Base-by-base conservation (phyloP, 2,888 invertebrate genomes). In the Habrosyne pyritoides region DNA sequence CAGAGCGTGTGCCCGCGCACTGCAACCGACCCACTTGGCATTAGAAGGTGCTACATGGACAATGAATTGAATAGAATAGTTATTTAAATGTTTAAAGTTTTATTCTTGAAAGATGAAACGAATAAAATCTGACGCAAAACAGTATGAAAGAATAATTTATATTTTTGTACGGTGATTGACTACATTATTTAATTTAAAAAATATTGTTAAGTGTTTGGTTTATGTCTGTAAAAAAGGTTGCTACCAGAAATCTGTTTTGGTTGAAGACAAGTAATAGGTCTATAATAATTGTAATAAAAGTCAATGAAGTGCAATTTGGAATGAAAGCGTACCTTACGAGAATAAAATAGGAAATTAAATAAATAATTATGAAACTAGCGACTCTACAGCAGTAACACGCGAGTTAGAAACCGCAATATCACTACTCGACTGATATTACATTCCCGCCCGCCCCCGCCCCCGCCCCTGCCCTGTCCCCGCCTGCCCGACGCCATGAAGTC, bases 371-470 rank as follows among this genome's bases (percentile, higher is more conserved):
- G 64, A 70, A 71, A 72, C 71, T 65, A 69, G 69, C 79, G 74
- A 77, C 76, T 81, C 76, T 66, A 79, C 71, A 75, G 74, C 54
- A 73, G 65, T 75, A 77, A 74, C 80, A 81, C 80, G 78, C 80
- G 81, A 81, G 81, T 84, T 85, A 82, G 87, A 85, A 84, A 84
- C 87, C 87, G 87, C 88, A 89, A 89, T 88, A 89, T 87, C 86
- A 86, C 87, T 84, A 86, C 85, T 86, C 85, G 79, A 79, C 83
- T 85, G 86, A 87, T 88, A 90, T 88, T 89, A 89, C 87, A 87
- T 84, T 87, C 86, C 81, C 79, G 75, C 79, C 75, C 65, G 71
- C 75, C 67, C 71, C 69, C 69, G 73, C 71, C 65, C 75, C 73
- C 66, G 83, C 83, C 85, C 83, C 81, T 77, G 66, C 77, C 64